These are phyloP conservation scores for Lasioglossum baleicum DNA, from an alignment of 1,140 invertebrate species.

Conservation along the genomic window DNA sequence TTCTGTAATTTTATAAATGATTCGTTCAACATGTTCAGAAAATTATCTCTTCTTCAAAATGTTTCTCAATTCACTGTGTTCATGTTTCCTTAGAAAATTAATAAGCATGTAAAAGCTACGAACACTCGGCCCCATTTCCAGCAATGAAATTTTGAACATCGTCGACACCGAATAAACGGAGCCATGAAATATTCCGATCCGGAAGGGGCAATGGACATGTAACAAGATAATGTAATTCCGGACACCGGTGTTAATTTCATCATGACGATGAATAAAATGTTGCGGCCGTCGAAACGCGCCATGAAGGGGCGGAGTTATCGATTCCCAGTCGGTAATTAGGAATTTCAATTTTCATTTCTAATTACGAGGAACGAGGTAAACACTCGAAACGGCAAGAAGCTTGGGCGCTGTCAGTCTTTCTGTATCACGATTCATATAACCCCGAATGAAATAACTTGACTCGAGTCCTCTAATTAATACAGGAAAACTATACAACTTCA, in stretches of 20 bases:
- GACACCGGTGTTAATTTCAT: slow-evolving; percentile 25
- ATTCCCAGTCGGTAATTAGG: slow-evolving; percentile 34
- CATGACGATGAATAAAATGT: slow-evolving; percentile 9
- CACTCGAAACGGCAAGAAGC: background rate
- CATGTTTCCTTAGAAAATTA: too few relatives aligned
- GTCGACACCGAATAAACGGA: background rate
- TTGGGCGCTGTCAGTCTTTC: background rate
- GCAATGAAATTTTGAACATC: background rate
- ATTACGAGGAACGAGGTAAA: slow-evolving; percentile 17
- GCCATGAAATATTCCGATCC: background rate
- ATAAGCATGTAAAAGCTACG: too few relatives aligned
- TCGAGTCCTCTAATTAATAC: slow-evolving; percentile 42
- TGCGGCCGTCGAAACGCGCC: background rate
- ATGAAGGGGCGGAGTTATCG: slow-evolving; percentile 1
- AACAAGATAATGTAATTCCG: slow-evolving; percentile 10
- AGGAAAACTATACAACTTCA: slow-evolving; percentile 22
- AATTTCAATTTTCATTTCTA: slow-evolving; percentile 44
- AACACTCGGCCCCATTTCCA: background rate
- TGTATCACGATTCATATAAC: background rate
- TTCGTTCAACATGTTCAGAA: too few relatives aligned
- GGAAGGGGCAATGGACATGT: background rate
- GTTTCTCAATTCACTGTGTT: too few relatives aligned
- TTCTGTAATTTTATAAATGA: too few relatives aligned
- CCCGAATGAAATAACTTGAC: slow-evolving; percentile 11
- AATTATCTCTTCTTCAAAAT: too few relatives aligned